These are phyloP conservation scores for Scolopax rusticola DNA, from an alignment of 2,797 vertebrate species.

Conservation along the genomic window DNA sequence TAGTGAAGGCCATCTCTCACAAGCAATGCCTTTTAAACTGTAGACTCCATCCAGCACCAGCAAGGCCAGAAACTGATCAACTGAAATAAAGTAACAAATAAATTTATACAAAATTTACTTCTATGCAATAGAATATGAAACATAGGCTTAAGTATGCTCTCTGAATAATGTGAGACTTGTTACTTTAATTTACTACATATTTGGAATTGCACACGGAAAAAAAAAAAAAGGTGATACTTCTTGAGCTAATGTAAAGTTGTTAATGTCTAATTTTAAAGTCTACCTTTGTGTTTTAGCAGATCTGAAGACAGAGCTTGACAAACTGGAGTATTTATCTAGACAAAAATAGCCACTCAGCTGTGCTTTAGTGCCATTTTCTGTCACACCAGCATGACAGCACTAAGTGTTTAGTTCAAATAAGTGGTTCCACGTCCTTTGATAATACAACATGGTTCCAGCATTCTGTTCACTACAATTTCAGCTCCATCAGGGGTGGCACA, in stretches of 20 bases:
- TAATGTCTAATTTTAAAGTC: constrained; percentile 31
- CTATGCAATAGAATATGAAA: neutral
- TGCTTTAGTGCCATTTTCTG: constrained; percentile 92
- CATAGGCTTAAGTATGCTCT: neutral
- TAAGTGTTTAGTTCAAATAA: constrained; percentile 92
- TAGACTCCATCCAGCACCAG: neutral
- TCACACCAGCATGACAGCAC: constrained; percentile 87
- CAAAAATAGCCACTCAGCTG: constrained; percentile 86
- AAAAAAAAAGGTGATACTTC: neutral
- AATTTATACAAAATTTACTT: neutral
- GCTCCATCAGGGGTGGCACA: constrained; percentile 79
- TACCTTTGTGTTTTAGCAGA: constrained; percentile 59
- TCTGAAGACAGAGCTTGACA: constrained; percentile 79
- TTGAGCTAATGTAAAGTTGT: constrained; percentile 3
- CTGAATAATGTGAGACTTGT: neutral
- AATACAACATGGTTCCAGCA: constrained; percentile 89
- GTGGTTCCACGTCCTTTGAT: constrained; percentile 88
- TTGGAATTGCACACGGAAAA: neutral
- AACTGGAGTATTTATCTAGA: constrained; percentile 83
- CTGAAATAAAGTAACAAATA: neutral
- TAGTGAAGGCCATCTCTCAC: neutral
- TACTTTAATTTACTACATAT: neutral
- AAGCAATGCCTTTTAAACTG: neutral
- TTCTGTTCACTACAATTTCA: constrained; percentile 84
- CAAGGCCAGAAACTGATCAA: neutral